phyloP scores from a whole-genome alignment of 2,113 vertebrate species.

The Cromileptes altivelis region DNA sequence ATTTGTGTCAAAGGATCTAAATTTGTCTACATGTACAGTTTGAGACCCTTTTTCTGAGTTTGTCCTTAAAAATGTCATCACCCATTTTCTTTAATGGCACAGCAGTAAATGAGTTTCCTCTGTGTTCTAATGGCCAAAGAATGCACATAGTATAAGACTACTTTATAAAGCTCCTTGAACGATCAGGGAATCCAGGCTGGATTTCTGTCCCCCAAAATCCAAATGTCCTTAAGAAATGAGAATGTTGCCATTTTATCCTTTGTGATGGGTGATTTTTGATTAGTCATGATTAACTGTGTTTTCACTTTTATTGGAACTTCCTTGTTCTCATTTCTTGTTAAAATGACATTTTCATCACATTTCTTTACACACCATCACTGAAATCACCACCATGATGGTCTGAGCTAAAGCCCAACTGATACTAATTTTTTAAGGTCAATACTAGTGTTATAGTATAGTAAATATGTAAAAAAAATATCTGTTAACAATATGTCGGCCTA shows the following conservation, averaged over 20 bases:
- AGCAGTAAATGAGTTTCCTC: not conserved
- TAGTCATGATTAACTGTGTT: not conserved
- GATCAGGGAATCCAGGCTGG: not conserved
- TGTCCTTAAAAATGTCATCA: not conserved
- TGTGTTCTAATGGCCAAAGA: not conserved
- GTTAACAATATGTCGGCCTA: not conserved
- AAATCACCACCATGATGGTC: not conserved
- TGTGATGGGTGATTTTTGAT: not conserved
- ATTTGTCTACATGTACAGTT: not conserved
- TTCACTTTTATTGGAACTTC: not conserved
- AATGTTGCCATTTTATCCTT: not conserved
- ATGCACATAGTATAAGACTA: not conserved
- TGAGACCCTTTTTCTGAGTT: not conserved
- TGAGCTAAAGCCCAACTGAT: not conserved
- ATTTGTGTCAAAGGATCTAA: slow-evolving; percentile 19
- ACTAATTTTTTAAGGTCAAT: not conserved
- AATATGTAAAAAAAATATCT: not conserved
- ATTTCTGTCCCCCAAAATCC: not conserved
- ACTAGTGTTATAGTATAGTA: not conserved
- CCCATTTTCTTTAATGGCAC: not conserved
- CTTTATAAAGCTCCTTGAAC: not conserved
- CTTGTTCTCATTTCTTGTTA: not conserved
- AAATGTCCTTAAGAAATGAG: not conserved
- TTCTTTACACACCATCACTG: not conserved
- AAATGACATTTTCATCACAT: not conserved